phyloP scores from a whole-genome alignment of 2,888 invertebrate species.

The Meganola albula region DNA sequence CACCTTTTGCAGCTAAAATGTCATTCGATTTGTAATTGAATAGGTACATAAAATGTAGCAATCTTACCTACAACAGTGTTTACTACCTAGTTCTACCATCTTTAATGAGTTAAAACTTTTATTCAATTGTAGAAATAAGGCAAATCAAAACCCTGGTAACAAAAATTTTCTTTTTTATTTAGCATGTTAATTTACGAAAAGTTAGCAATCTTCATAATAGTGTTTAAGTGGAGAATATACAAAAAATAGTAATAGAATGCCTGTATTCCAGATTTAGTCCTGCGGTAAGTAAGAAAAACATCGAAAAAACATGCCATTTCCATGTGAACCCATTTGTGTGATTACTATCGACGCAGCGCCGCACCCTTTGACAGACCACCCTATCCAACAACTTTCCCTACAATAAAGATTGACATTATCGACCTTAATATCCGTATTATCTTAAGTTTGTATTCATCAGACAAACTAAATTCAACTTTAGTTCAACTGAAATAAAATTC shows the following conservation, averaged over 20 bases:
- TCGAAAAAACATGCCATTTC: slow-evolving; percentile 72
- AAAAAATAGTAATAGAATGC: too few species aligned
- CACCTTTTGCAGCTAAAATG: slow-evolving; percentile 32
- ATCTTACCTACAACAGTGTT: slow-evolving; percentile 24
- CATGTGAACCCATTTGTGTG: slow-evolving; percentile 75
- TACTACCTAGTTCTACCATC: too few species aligned
- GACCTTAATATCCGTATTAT: slow-evolving; percentile 65
- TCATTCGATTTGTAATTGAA: slow-evolving; percentile 33
- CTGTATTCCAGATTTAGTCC: slow-evolving; percentile 35
- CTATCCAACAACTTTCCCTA: slow-evolving; percentile 68
- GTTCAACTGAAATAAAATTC: slow-evolving; percentile 33
- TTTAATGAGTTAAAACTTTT: too few species aligned
- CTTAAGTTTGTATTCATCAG: slow-evolving; percentile 46
- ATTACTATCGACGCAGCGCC: slow-evolving; percentile 74
- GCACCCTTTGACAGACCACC: slow-evolving; percentile 58
- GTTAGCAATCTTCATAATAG: too few species aligned
- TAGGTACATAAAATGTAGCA: slow-evolving; percentile 27
- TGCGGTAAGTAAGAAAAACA: slow-evolving; percentile 56
- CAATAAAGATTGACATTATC: slow-evolving; percentile 75
- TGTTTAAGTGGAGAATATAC: too few species aligned
- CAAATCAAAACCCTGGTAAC: too few species aligned
- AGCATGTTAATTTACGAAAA: too few species aligned
- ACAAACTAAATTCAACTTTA: slow-evolving; percentile 47
- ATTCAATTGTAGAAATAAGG: too few species aligned
- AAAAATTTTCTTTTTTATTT: too few species aligned